Evolutionary conservation across 2,888 invertebrate genomes (phyloP).

Genomic region (Melipona beecheii): DNA sequence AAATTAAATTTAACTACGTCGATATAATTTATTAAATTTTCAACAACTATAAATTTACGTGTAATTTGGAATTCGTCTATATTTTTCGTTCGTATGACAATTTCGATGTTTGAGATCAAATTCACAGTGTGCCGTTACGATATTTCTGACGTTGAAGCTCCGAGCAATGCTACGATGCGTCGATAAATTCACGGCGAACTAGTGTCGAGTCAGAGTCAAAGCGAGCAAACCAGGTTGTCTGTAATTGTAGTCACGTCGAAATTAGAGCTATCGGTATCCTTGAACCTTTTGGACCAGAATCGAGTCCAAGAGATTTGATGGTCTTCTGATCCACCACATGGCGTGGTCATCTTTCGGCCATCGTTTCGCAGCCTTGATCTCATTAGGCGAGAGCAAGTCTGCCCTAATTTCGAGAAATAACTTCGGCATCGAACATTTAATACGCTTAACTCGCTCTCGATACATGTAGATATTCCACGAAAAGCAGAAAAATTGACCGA

Average conservation of each 20-base stretch:
- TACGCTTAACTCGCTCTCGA: not conserved
- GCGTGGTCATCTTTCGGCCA: slow-evolving; percentile 15
- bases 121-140: not conserved
- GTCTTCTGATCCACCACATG: slow-evolving; percentile 22
- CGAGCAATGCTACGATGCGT: too few relatives aligned
- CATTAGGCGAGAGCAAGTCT: slow-evolving; percentile 12
- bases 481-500: not conserved
- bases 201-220: not conserved
- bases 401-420: slow-evolving; percentile 34
- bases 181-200: not conserved
- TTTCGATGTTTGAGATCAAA: not conserved
- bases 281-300: slow-evolving; percentile 31
- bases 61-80: not conserved
- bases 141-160: not conserved
- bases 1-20: too few relatives aligned
- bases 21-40: too few relatives aligned
- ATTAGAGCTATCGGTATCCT: slow-evolving; percentile 34
- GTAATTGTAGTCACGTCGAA: slow-evolving; percentile 2
- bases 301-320: slow-evolving; percentile 12
- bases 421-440: slow-evolving; percentile 22
- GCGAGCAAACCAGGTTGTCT: slow-evolving; percentile 1
- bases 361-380: slow-evolving; percentile 19
- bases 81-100: not conserved
- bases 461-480: not conserved
- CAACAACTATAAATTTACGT: too few relatives aligned